phyloP scores from a whole-genome alignment of 92 coral and sea anemone species.

The Porites lobata region DNA sequence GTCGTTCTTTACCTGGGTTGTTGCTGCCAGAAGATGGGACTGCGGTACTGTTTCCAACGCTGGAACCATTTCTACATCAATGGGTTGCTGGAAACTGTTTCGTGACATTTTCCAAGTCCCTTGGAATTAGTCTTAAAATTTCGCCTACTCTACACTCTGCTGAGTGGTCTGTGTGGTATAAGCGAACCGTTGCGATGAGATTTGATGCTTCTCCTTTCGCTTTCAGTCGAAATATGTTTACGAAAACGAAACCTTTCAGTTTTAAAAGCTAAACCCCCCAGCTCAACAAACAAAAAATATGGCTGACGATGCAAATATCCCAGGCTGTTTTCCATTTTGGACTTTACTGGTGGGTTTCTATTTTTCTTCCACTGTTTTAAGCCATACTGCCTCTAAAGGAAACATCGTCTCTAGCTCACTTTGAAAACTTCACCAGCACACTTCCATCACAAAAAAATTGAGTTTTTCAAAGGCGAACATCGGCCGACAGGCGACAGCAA shows the following conservation, averaged over 20 bases:
- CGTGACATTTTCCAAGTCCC: slow-evolving; percentile 23
- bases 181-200: slow-evolving; percentile 6
- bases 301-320: slow-evolving; percentile 17
- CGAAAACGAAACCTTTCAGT: neutral
- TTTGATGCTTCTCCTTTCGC: no score
- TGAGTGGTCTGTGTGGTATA: neutral
- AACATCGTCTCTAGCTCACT: neutral
- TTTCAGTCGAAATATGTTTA: slow-evolving; percentile 10
- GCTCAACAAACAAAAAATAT: neutral
- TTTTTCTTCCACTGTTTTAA: neutral
- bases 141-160: no score
- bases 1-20: slow-evolving; percentile 77
- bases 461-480: no score
- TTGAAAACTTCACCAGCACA: neutral
- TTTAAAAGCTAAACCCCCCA: neutral
- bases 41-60: slow-evolving; percentile 50
- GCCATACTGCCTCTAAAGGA: neutral
- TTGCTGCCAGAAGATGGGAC: slow-evolving; percentile 50
- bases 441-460: neutral
- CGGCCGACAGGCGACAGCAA: no score
- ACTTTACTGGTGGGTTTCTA: neutral
- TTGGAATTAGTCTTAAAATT: no score
- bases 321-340: neutral
- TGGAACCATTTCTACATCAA: slow-evolving; percentile 59
- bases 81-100: slow-evolving; percentile 47